These are phyloP conservation scores for Heterohyrax brucei DNA, from an alignment of 2,797 vertebrate species.

Conservation along the genomic window DNA sequence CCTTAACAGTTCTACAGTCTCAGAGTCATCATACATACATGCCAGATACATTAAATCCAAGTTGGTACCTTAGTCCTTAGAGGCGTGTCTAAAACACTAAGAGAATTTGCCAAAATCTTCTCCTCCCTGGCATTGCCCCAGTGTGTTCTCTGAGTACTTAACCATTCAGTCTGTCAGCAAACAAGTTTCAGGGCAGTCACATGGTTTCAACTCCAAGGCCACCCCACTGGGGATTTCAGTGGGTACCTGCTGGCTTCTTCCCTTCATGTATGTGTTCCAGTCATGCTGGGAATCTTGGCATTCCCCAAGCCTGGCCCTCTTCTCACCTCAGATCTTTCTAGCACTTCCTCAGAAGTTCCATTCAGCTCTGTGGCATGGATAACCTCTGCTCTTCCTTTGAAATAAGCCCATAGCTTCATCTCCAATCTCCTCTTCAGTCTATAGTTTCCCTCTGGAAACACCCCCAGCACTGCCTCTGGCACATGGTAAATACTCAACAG, in stretches of 20 bases:
- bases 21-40: neutral
- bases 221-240: neutral
- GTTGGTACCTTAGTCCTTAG: neutral
- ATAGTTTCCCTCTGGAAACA: neutral
- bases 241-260: neutral
- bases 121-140: neutral
- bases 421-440: too few relatives aligned
- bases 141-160: neutral
- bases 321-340: neutral
- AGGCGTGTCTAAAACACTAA: neutral
- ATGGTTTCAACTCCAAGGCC: neutral
- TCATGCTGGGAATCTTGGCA: neutral
- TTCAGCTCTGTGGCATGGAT: neutral
- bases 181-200: neutral
- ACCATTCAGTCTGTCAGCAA: neutral
- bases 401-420: neutral
- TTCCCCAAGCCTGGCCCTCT: neutral
- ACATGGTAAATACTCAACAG: neutral
- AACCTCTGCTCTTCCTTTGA: neutral
- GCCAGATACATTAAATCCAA: neutral
- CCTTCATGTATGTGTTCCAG: neutral
- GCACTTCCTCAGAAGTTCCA: accelerated
- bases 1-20: neutral
- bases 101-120: neutral
- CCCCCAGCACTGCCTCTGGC: neutral